Conservation (phyloP, 2,888 invertebrate genomes). For the Lochmaea capreae region DNA sequence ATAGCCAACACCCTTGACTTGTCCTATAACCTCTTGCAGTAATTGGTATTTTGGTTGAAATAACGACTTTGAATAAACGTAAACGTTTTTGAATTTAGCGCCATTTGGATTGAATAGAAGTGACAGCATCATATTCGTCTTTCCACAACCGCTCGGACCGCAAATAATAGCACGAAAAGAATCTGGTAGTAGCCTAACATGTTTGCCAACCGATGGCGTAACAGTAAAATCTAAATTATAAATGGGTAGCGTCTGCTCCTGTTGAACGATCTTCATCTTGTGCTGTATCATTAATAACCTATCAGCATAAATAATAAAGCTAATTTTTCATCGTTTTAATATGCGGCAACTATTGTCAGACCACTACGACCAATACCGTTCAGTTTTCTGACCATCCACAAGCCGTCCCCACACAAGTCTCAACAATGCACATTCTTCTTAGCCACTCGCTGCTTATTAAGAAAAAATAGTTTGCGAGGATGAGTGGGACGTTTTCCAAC, state of each 20-base stretch:
- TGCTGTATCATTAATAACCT: too few species aligned
- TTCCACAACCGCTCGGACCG: slow-evolving; percentile 31
- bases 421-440: too few species aligned
- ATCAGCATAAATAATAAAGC: too few species aligned
- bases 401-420: too few species aligned
- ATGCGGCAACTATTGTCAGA: too few species aligned
- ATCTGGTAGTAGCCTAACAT: slow-evolving; percentile 32
- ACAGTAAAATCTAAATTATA: too few species aligned
- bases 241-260: background rate
- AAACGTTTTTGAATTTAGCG: background rate
- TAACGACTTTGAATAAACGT: background rate
- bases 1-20: background rate
- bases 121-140: slow-evolving; percentile 34
- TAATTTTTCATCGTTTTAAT: too few species aligned
- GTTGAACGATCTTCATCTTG: background rate
- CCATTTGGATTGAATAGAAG: slow-evolving; percentile 21
- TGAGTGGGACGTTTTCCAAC: too few species aligned
- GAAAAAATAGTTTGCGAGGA: too few species aligned
- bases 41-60: background rate
- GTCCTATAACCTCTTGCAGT: background rate
- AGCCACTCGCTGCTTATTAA: too few species aligned
- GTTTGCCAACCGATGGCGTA: slow-evolving; percentile 4
- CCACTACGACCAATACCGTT: too few species aligned
- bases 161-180: slow-evolving; percentile 29
- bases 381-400: too few species aligned